phyloP scores from a whole-genome alignment of 2,797 vertebrate genomes.

The Psittacula derbiana region DNA sequence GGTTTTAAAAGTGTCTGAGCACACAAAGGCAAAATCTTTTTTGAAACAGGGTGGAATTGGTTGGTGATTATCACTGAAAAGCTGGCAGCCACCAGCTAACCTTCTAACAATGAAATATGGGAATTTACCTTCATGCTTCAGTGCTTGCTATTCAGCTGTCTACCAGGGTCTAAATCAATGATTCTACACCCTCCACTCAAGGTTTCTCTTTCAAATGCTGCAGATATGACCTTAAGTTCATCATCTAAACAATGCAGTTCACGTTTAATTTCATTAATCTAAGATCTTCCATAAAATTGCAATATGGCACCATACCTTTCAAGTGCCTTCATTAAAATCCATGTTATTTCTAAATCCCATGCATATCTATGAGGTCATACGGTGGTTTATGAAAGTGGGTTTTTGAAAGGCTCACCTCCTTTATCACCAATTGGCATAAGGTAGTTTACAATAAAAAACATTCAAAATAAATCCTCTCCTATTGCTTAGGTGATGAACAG shows the following conservation, averaged over 20 bases:
- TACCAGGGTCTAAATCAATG: conserved; percentile 94
- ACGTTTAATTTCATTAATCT: conserved; percentile 76
- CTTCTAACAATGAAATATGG: conserved; percentile 95
- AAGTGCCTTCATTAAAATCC: conserved; percentile 66
- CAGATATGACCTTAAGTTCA: conserved; percentile 73
- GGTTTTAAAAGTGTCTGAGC: conserved; percentile 68
- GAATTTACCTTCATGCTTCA: conserved; percentile 97
- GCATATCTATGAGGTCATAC: conserved; percentile 66
- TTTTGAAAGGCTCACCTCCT: conserved; percentile 51
- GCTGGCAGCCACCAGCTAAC: conserved; percentile 83
- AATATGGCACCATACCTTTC: conserved; percentile 69
- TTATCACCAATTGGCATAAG: conserved; percentile 48
- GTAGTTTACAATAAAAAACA: conserved; percentile 11
- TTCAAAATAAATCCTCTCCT: neutral
- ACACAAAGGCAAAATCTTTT: conserved; percentile 78
- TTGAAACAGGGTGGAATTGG: conserved; percentile 88
- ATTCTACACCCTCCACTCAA: conserved; percentile 88
- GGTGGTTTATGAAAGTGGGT: conserved; percentile 51
- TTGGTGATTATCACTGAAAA: conserved; percentile 85
- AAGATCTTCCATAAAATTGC: conserved; percentile 72
- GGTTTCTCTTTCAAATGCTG: conserved; percentile 88
- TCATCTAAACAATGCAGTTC: conserved; percentile 71
- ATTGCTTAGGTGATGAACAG: neutral
- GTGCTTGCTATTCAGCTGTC: conserved; percentile 84
- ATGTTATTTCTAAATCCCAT: conserved; percentile 66